phyloP scores from a whole-genome alignment of 2,888 invertebrate species.

The Mythimna lalbum region DNA sequence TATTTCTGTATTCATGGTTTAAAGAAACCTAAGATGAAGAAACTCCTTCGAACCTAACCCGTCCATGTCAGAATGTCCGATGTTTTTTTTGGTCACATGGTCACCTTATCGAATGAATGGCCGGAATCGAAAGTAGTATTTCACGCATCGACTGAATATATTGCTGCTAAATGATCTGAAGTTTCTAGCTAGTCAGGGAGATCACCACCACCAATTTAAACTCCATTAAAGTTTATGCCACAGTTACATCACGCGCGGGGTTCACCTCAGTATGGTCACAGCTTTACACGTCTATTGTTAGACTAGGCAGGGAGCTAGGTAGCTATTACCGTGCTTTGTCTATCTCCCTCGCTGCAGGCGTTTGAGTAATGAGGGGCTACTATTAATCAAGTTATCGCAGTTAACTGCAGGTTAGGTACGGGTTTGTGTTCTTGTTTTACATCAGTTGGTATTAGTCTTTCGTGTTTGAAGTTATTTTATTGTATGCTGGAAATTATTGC shows the following conservation, averaged over 20 bases:
- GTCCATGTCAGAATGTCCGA: no score
- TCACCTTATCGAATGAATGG: no score
- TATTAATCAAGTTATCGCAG: conserved; percentile 6
- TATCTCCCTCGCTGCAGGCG: conserved; percentile 18
- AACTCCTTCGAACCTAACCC: no score
- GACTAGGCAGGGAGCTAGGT: conserved; percentile 13
- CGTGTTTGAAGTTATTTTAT: background rate
- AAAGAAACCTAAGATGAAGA: no score
- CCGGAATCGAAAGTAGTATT: no score
- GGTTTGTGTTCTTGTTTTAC: background rate
- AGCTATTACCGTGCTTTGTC: background rate
- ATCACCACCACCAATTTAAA: no score
- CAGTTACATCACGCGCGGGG: background rate
- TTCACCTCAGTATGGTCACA: background rate
- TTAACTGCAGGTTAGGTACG: background rate
- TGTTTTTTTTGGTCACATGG: no score
- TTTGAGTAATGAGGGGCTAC: conserved; percentile 12
- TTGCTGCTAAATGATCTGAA: no score
- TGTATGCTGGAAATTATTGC: background rate
- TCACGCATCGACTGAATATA: no score
- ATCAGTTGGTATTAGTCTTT: background rate
- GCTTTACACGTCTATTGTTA: background rate
- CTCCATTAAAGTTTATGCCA: no score
- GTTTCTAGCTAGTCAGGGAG: no score
- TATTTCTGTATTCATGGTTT: no score